These are phyloP conservation scores for Hiodon tergisus DNA, from an alignment of 2,113 vertebrate genomes.

Conservation along the genomic window DNA sequence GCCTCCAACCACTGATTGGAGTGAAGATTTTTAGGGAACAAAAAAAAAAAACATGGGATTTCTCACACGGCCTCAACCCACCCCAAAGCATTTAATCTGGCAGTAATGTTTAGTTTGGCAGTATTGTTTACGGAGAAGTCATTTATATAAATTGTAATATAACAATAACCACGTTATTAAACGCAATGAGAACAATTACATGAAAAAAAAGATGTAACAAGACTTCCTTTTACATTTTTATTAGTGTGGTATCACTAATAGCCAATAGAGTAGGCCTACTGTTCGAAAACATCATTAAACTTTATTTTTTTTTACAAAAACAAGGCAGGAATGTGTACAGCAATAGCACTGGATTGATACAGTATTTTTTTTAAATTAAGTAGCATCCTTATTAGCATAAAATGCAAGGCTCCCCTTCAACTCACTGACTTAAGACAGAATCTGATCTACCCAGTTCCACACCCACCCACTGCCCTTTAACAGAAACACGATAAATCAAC, in stretches of 20 bases:
- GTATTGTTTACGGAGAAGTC: too few relatives aligned
- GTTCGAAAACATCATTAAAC: conserved; percentile 24
- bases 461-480: too few relatives aligned
- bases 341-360: conserved; percentile 16
- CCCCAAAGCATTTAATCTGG: too few relatives aligned
- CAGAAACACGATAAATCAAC: too few relatives aligned
- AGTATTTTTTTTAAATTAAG: not conserved
- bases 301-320: conserved; percentile 22
- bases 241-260: conserved; percentile 25
- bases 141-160: too few relatives aligned
- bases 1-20: conserved; percentile 52
- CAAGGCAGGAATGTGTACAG: conserved; percentile 41
- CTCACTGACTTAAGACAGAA: too few relatives aligned
- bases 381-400: not conserved
- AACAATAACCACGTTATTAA: too few relatives aligned
- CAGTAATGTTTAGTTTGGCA: too few relatives aligned
- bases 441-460: too few relatives aligned
- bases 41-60: not conserved
- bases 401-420: not conserved
- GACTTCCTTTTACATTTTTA: conserved; percentile 28
- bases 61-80: too few relatives aligned
- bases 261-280: conserved; percentile 2
- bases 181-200: not conserved
- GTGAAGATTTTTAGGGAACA: conserved; percentile 24
- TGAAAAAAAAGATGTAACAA: conserved; percentile 6